Conservation (phyloP, 2,113 vertebrate species). For the Pimephales promelas region DNA sequence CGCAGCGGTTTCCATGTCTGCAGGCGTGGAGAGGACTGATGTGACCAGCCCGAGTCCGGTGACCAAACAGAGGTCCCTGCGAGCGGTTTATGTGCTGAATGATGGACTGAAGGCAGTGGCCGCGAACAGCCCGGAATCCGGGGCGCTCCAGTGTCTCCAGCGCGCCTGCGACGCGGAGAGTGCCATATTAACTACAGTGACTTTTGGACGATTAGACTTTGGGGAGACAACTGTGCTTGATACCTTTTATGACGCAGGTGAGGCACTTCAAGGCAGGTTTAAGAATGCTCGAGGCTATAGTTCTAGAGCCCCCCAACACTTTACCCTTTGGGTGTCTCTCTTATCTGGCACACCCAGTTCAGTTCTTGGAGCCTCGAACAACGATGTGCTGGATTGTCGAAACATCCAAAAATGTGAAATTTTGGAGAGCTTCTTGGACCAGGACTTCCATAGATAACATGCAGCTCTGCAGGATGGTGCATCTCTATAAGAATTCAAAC, state of each 20-base stretch:
- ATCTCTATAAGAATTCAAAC: not conserved
- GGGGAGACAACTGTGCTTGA: constrained; percentile 88
- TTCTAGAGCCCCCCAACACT: not conserved
- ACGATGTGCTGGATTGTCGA: not conserved
- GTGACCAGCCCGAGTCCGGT: constrained; percentile 60
- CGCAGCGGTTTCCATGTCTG: constrained; percentile 29
- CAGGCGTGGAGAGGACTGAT: constrained; percentile 54
- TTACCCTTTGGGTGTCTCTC: not conserved
- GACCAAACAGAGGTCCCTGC: constrained; percentile 76
- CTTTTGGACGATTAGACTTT: constrained; percentile 88
- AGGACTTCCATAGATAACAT: not conserved
- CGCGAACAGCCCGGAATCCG: constrained; percentile 83
- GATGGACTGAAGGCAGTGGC: constrained; percentile 77
- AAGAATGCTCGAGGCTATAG: not conserved
- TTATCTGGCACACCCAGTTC: not conserved
- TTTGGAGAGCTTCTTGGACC: not conserved
- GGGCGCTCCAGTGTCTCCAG: constrained; percentile 83
- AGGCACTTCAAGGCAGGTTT: constrained; percentile 19
- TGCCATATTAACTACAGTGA: constrained; percentile 82
- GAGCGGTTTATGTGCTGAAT: constrained; percentile 84
- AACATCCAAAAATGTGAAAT: not conserved
- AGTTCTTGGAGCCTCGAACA: not conserved
- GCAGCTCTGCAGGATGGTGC: not conserved
- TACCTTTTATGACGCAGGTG: constrained; percentile 92
- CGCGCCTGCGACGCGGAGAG: constrained; percentile 86